Evolutionary conservation across 2,888 invertebrate species (phyloP).

Genomic region (Halictus ligatus): DNA sequence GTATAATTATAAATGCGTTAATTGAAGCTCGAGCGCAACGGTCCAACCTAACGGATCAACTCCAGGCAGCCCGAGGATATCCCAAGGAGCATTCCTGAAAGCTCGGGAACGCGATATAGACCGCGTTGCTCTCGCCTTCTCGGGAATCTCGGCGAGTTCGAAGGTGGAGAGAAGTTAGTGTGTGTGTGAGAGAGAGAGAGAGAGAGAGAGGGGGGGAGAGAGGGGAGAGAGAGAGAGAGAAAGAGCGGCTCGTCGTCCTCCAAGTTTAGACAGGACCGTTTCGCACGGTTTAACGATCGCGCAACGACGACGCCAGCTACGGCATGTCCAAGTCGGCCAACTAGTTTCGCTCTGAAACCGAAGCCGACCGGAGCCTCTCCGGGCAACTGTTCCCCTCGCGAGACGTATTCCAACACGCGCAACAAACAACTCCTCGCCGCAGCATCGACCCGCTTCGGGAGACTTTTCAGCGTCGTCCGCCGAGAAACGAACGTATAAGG

Average conservation of each 20-base stretch:
- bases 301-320: constrained; percentile 28
- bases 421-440: not conserved
- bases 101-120: not conserved
- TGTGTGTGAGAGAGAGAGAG: not conserved
- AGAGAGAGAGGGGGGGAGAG: not conserved
- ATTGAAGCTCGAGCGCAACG: not conserved
- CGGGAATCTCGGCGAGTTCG: not conserved
- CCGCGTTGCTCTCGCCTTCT: not conserved
- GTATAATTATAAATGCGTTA: not conserved
- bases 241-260: constrained; percentile 15
- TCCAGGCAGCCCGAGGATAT: not conserved
- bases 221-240: not conserved
- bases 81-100: not conserved
- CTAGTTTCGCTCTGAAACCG: constrained; percentile 39
- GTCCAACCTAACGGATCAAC: not conserved
- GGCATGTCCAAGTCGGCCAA: constrained; percentile 48
- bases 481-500: not conserved
- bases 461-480: not conserved
- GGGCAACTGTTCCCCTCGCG: not conserved
- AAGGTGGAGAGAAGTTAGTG: not conserved
- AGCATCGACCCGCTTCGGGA: not conserved
- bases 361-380: not conserved
- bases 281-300: constrained; percentile 60
- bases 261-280: constrained; percentile 41
- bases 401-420: not conserved